phyloP scores from a whole-genome alignment of 2,888 invertebrate genomes.

The Schrankia costaestrigalis region DNA sequence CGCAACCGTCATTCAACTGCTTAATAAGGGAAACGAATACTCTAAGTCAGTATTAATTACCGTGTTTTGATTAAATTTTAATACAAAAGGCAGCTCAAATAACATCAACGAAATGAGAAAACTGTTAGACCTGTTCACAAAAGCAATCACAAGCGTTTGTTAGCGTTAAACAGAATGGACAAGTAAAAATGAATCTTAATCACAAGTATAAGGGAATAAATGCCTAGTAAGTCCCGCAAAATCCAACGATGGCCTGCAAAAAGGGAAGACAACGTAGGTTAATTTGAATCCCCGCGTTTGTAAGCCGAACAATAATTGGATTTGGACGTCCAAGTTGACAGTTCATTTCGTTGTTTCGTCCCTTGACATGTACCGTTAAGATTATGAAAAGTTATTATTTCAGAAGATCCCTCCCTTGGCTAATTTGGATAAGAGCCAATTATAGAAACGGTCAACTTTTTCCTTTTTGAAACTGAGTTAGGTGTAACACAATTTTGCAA shows the following conservation, averaged over 20 bases:
- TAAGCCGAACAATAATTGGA: slow-evolving; percentile 73
- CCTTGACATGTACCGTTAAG: slow-evolving; percentile 70
- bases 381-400: slow-evolving; percentile 74
- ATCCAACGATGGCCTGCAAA: slow-evolving; percentile 53
- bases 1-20: too few relatives aligned
- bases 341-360: slow-evolving; percentile 73
- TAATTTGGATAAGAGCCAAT: slow-evolving; percentile 71
- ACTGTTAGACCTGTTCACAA: slow-evolving; percentile 31
- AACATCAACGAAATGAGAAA: slow-evolving; percentile 30
- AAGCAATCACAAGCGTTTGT: slow-evolving; percentile 32
- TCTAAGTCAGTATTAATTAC: slow-evolving; percentile 11
- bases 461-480: slow-evolving; percentile 50
- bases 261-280: slow-evolving; percentile 61
- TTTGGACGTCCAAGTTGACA: slow-evolving; percentile 75
- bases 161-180: slow-evolving; percentile 31
- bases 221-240: slow-evolving; percentile 42
- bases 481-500: slow-evolving; percentile 56
- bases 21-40: too few relatives aligned
- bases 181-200: slow-evolving; percentile 60
- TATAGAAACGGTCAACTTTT: slow-evolving; percentile 55
- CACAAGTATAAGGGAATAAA: slow-evolving; percentile 53
- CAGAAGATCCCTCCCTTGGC: slow-evolving; percentile 47
- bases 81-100: slow-evolving; percentile 22
- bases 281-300: slow-evolving; percentile 72
- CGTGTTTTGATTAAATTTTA: slow-evolving; percentile 13